Percentiles rank a stretch among this genome's conserved stretches.
phyloP scores from a whole-genome alignment of 2,113 vertebrate genomes.

The Mobula birostris region DNA sequence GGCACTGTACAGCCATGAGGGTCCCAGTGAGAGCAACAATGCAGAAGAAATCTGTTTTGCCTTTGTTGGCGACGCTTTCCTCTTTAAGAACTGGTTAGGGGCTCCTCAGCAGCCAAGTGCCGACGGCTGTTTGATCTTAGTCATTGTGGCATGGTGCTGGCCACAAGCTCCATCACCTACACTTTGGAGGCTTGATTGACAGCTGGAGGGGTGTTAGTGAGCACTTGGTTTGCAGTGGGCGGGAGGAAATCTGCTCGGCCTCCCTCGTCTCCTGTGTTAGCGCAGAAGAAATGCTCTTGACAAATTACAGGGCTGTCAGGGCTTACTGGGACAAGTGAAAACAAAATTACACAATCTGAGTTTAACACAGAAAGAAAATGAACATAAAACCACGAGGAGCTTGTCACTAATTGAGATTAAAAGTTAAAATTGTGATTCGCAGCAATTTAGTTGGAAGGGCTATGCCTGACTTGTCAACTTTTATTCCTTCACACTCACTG shows the following conservation, averaged over 20 bases:
- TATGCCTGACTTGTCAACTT: not conserved
- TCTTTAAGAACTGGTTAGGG: not conserved
- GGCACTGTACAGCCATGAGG: not conserved
- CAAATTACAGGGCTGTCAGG: constrained; percentile 27
- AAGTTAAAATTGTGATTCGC: not conserved
- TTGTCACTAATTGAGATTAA: not conserved
- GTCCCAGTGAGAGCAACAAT: too few species aligned
- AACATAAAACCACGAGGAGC: not conserved
- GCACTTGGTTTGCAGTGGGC: not conserved
- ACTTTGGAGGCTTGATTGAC: not conserved
- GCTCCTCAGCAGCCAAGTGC: not conserved
- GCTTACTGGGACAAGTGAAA: not conserved
- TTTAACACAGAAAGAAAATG: not conserved
- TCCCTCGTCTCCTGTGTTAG: not conserved
- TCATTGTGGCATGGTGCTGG: not conserved
- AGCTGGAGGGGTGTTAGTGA: not conserved
- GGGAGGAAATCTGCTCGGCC: not conserved
- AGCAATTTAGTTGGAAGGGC: not conserved
- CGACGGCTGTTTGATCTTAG: not conserved
- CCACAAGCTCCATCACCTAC: not conserved
- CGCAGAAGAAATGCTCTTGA: not conserved
- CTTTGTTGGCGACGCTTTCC: not conserved
- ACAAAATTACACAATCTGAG: not conserved
- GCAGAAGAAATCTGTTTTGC: not conserved
- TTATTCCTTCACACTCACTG: not conserved